Evolutionary conservation across 1,140 invertebrate genomes (phyloP).

Genomic region (Bombus vancouverensis): DNA sequence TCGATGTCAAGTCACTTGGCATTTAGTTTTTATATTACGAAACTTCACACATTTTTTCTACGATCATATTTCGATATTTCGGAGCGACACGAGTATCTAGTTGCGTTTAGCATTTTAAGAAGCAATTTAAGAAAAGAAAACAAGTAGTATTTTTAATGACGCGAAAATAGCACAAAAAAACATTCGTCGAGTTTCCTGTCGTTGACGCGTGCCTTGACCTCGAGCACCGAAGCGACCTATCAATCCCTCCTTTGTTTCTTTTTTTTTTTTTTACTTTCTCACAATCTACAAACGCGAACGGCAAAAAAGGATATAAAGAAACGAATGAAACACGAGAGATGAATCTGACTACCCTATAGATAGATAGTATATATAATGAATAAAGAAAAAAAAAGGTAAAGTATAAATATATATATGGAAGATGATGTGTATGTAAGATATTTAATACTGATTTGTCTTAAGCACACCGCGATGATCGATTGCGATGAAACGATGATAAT

Average conservation of each 20-base stretch:
- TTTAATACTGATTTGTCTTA: slow-evolving; percentile 78
- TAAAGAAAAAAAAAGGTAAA: slow-evolving; percentile 70
- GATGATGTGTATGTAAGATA: slow-evolving; percentile 80
- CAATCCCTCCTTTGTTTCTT: not conserved
- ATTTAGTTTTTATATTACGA: slow-evolving; percentile 51
- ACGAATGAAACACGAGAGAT: slow-evolving; percentile 66
- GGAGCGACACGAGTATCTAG: slow-evolving; percentile 4
- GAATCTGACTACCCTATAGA: slow-evolving; percentile 76
- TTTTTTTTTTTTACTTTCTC: slow-evolving; percentile 52
- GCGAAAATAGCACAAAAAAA: slow-evolving; percentile 10
- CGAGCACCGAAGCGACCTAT: slow-evolving; percentile 46
- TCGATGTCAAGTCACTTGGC: slow-evolving; percentile 58
- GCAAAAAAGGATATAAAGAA: slow-evolving; percentile 51
- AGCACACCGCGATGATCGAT: slow-evolving; percentile 71
- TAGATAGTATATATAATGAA: slow-evolving; percentile 77
- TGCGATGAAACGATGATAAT: slow-evolving; percentile 70
- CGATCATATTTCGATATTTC: slow-evolving; percentile 22
- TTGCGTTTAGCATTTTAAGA: slow-evolving; percentile 49
- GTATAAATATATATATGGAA: slow-evolving; percentile 72
- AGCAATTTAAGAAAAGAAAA: slow-evolving; percentile 7
- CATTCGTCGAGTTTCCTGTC: slow-evolving; percentile 10
- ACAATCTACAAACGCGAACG: slow-evolving; percentile 55
- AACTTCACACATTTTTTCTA: slow-evolving; percentile 26
- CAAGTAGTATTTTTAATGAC: not conserved
- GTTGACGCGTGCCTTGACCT: slow-evolving; percentile 55